These are phyloP conservation scores for Stegostoma tigrinum DNA, from an alignment of 2,113 vertebrate species.

Conservation along the genomic window DNA sequence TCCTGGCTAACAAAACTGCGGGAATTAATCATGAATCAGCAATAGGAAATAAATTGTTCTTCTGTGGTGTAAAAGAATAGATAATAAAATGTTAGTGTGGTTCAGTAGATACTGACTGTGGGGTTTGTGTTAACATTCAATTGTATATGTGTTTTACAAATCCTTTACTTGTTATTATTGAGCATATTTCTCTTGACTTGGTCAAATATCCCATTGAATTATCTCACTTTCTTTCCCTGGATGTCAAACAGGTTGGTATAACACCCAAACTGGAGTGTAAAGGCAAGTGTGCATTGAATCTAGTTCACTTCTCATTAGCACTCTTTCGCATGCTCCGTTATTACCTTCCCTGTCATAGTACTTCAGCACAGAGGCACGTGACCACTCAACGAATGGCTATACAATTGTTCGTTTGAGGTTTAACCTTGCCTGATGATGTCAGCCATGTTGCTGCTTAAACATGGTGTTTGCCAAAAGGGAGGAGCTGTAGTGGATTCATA, in stretches of 20 bases:
- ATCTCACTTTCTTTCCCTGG: neutral
- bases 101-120: neutral
- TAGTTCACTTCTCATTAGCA: neutral
- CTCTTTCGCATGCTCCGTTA: no score
- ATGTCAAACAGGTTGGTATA: neutral
- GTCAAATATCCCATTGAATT: neutral
- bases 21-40: neutral
- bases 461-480: neutral
- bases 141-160: neutral
- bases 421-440: neutral
- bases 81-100: neutral
- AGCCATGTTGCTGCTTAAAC: neutral
- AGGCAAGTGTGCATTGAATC: neutral
- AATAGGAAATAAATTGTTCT: neutral
- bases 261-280: neutral
- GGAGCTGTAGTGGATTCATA: neutral
- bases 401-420: neutral
- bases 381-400: neutral
- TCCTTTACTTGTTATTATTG: neutral
- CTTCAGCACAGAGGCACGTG: neutral
- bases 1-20: neutral
- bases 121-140: neutral
- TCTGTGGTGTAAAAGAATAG: neutral
- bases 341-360: neutral
- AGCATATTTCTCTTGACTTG: neutral